Evolutionary conservation across 2,888 invertebrate species (phyloP).

Genomic region (Alentia gelatinosa): DNA sequence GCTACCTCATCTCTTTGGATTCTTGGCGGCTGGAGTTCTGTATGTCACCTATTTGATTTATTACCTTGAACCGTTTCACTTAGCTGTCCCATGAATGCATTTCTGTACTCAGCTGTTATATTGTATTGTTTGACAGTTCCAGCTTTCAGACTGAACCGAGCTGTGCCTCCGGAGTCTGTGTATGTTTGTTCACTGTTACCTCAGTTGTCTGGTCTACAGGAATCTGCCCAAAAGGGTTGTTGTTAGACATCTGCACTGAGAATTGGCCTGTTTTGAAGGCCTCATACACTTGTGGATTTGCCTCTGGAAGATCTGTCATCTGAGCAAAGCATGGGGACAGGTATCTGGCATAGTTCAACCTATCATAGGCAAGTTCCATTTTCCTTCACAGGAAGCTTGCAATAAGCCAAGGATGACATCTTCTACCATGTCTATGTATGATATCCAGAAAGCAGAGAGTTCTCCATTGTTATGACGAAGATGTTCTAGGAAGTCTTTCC

Average conservation of each 20-base stretch:
- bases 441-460: constrained; percentile 49
- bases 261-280: constrained; percentile 59
- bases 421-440: constrained; percentile 55
- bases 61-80: constrained; percentile 40
- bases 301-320: constrained; percentile 61
- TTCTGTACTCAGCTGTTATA: constrained; percentile 55
- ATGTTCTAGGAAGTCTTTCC: constrained; percentile 53
- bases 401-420: constrained; percentile 55
- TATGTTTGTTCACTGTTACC: constrained; percentile 58
- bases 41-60: neutral
- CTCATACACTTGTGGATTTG: constrained; percentile 55
- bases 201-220: constrained; percentile 63
- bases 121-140: constrained; percentile 55
- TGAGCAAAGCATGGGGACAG: constrained; percentile 61
- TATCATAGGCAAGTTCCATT: constrained; percentile 57
- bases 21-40: constrained; percentile 54
- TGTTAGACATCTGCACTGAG: constrained; percentile 60
- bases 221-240: constrained; percentile 65
- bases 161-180: constrained; percentile 56
- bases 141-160: constrained; percentile 52
- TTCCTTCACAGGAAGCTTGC: constrained; percentile 52
- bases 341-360: constrained; percentile 56
- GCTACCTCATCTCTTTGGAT: constrained; percentile 58
- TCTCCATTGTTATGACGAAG: constrained; percentile 49
- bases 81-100: constrained; percentile 55